A percentile compares a stretch with the other conserved stretches of the same genome.
These are phyloP conservation scores for Xyliphius kryptos DNA, from an alignment of 2,113 vertebrate species.

Conservation along the genomic window DNA sequence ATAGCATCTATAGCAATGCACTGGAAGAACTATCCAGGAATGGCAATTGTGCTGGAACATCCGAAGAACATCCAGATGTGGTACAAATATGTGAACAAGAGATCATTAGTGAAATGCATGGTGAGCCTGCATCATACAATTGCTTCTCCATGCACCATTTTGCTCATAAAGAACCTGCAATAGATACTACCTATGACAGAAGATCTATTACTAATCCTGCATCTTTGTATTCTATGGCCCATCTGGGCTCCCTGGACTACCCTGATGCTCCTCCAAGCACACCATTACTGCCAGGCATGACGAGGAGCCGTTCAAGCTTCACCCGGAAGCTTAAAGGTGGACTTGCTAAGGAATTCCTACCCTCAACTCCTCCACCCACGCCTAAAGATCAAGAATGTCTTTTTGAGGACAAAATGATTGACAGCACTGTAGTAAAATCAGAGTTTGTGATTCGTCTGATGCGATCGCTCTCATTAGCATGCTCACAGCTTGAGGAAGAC, in stretches of 20 bases:
- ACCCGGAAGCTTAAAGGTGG: constrained; percentile 62
- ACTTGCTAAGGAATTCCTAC: constrained; percentile 63
- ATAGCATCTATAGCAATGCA: constrained; percentile 35
- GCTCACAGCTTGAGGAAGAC: constrained; percentile 8
- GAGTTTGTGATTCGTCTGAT: constrained; percentile 57
- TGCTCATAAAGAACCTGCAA: no score
- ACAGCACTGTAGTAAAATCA: no score
- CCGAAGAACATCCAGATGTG: neutral
- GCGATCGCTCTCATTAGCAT: constrained; percentile 52
- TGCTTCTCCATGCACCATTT: constrained; percentile 4
- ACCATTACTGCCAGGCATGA: constrained; percentile 57
- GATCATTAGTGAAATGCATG: neutral
- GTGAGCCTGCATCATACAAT: neutral
- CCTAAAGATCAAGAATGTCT: constrained; percentile 51
- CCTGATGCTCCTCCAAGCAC: constrained; percentile 67
- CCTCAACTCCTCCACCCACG: constrained; percentile 63
- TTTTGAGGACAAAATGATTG: no score
- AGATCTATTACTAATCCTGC: neutral
- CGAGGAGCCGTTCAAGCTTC: constrained; percentile 60
- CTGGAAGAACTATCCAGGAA: constrained; percentile 42
- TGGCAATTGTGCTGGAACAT: neutral
- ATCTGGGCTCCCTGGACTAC: constrained; percentile 62
- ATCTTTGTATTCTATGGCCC: constrained; percentile 16
- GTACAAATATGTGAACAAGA: neutral
- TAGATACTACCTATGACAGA: constrained; percentile 4